These are phyloP conservation scores for Cotesia typhae DNA, from an alignment of 1,140 invertebrate genomes.

Conservation along the genomic window DNA sequence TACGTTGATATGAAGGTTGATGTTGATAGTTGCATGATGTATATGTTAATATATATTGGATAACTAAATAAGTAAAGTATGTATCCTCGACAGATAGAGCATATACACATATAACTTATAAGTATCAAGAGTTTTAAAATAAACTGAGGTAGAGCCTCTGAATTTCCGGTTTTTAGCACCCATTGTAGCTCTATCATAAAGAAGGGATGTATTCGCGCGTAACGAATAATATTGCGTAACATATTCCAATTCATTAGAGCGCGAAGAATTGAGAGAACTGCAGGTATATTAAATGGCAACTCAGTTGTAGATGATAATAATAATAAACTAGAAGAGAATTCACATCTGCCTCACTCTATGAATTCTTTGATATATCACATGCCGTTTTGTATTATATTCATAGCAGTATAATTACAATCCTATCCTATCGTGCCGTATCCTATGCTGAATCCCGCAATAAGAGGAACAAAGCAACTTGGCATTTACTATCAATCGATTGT, in stretches of 20 bases:
- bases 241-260: conserved; percentile 50
- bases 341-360: conserved; percentile 41
- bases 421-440: no score
- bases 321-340: no score
- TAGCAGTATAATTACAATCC: no score
- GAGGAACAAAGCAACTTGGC: background rate
- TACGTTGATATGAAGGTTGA: no score
- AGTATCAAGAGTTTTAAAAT: conserved; percentile 17
- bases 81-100: background rate
- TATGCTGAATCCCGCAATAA: background rate
- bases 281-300: conserved; percentile 29
- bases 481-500: conserved; percentile 11
- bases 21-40: no score
- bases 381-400: no score
- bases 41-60: no score
- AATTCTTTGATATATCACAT: no score
- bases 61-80: no score
- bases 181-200: conserved; percentile 38
- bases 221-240: conserved; percentile 52
- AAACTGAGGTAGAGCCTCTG: conserved; percentile 6
- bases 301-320: conserved; percentile 21
- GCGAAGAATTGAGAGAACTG: conserved; percentile 42
- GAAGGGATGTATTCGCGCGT: conserved; percentile 20
- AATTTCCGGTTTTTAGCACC: conserved; percentile 40
- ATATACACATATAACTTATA: conserved; percentile 4